phyloP scores from a whole-genome alignment of 2,113 vertebrate species.

The Merops nubicus region DNA sequence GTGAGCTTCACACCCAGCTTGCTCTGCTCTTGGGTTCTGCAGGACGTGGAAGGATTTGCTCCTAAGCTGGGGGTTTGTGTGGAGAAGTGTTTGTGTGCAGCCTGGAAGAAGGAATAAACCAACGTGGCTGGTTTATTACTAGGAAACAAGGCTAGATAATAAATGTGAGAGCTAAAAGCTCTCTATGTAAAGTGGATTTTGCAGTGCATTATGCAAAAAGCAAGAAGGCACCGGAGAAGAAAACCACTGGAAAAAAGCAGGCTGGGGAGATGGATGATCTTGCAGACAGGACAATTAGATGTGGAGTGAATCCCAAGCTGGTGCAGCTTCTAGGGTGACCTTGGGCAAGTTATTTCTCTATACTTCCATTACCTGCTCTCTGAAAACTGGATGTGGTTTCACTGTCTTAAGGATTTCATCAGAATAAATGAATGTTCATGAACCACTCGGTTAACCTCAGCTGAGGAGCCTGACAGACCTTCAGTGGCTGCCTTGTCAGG shows the following conservation, averaged over 20 bases:
- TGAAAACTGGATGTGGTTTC: background rate
- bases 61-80: background rate
- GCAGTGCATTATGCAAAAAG: background rate
- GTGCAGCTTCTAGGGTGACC: background rate
- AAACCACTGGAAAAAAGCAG: background rate
- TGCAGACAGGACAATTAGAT: background rate
- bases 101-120: background rate
- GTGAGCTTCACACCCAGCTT: background rate
- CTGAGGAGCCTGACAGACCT: background rate
- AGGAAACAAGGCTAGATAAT: background rate
- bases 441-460: rapidly evolving
- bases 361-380: background rate
- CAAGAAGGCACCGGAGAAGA: background rate
- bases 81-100: background rate
- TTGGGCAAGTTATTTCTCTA: background rate
- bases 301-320: background rate
- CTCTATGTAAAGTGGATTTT: background rate
- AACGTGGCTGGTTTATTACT: background rate
- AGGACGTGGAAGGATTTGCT: background rate
- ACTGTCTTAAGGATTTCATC: background rate
- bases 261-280: background rate
- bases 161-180: background rate
- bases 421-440: background rate
- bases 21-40: background rate
- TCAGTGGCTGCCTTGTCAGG: background rate